Conservation (phyloP, 2,888 invertebrate genomes). For the Gymnoscelis rufifasciata region DNA sequence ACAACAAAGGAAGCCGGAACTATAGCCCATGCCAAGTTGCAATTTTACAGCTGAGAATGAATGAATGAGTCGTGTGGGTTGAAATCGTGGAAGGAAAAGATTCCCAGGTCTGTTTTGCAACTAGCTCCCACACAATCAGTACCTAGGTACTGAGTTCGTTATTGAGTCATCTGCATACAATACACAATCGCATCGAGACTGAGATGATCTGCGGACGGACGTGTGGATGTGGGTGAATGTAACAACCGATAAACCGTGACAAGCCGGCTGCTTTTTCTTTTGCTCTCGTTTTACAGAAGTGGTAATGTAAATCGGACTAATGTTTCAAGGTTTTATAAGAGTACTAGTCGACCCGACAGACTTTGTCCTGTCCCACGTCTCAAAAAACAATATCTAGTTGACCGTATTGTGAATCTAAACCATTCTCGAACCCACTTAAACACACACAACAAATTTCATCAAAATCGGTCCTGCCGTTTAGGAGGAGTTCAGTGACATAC, state of each 20-base stretch:
- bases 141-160: constrained; percentile 6
- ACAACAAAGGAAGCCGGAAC: no score
- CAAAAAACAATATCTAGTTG: no score
- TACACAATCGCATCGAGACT: constrained; percentile 12
- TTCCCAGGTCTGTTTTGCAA: constrained; percentile 18
- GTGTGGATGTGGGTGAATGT: constrained; percentile 40
- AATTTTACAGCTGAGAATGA: background rate
- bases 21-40: no score
- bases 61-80: background rate
- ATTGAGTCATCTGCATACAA: constrained; percentile 38
- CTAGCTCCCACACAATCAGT: constrained; percentile 20
- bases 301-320: background rate
- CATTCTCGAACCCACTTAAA: no score
- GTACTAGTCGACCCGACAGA: no score
- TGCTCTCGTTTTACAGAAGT: constrained; percentile 39
- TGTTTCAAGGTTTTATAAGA: no score
- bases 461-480: no score
- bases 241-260: constrained; percentile 45
- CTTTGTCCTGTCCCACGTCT: no score
- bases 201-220: constrained; percentile 18
- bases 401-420: no score
- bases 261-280: constrained; percentile 47
- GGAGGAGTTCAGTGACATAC: no score
- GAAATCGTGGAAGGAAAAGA: background rate
- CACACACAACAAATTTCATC: no score